These are phyloP conservation scores for Lasioglossum villosulum DNA, from an alignment of 2,888 invertebrate genomes.

Conservation along the genomic window DNA sequence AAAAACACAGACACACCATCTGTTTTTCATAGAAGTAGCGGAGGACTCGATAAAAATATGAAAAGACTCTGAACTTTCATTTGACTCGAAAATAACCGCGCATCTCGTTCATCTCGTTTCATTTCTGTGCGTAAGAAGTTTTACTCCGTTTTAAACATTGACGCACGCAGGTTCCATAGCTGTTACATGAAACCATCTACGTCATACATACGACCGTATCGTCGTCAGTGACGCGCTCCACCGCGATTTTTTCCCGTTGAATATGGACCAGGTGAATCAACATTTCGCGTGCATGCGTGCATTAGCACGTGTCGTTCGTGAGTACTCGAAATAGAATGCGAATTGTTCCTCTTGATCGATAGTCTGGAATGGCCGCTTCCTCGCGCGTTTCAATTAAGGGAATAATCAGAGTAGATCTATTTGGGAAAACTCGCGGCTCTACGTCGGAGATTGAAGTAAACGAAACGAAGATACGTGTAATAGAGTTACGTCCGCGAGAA, in stretches of 20 bases:
- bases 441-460: background rate
- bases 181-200: background rate
- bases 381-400: background rate
- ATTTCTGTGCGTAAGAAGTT: background rate
- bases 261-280: background rate
- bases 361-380: too few relatives aligned
- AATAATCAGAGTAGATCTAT: background rate
- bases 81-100: background rate
- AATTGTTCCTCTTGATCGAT: background rate
- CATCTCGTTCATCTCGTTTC: background rate
- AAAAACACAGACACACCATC: background rate
- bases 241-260: background rate
- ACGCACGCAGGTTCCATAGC: background rate
- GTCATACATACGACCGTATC: constrained; percentile 1
- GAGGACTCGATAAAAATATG: background rate
- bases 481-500: background rate
- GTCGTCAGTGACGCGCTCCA: background rate
- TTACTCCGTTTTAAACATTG: constrained; percentile 2
- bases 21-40: background rate
- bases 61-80: background rate
- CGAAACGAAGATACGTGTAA: background rate
- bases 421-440: background rate
- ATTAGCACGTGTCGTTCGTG: background rate
- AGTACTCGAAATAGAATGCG: background rate
- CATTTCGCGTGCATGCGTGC: background rate